Base-by-base conservation (phyloP, 1,140 invertebrate genomes). In the Procambarus virginalis region DNA sequence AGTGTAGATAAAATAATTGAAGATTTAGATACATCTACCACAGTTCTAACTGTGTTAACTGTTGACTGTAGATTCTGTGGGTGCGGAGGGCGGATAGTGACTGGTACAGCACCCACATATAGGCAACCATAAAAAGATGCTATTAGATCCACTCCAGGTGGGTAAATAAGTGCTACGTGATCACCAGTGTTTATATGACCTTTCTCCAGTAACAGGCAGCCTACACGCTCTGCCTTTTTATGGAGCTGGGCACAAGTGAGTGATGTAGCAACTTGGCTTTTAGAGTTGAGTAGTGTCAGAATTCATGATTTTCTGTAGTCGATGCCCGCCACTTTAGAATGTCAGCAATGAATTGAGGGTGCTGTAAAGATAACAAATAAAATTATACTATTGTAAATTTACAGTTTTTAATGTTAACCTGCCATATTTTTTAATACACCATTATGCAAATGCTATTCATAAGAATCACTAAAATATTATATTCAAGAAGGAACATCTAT, bases 121-220 rank as follows among this genome's bases (percentile, higher is more conserved):
- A 99, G 95, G 94, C 99, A 99, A n/a, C 98, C 99, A 94, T 99
- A 99, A 94, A 99, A 99, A 8, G 99, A 99, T 93, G 97, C 98
- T 92, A 99, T 98, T 86, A 99, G 95, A 95, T 99, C 99, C 70
- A 99, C 95, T 20, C 98, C 98, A 51, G 99, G 99, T 48, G 98
- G 98, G 94, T 99, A 99, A 82, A 99, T 98, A 2, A 99, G 95
- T n/a, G 99, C 99, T 68, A 99, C 99, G 94, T 99, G 99, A 94
- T 99, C 99, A 8, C 99, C 99, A 34, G 98, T 98, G 94, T 99
- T 99, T 60, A 99, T 96, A 92, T 97, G 96, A 1, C 98, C 98
- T 93, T 98, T 97, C 93, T 99, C 99, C 76, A 98, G 95, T 45
- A 99, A 94, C 17, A 99, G 94, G 93, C 97, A 98, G 8, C 98